Evolutionary conservation across 64 coral and sea anemone genomes (phyloP).

Genomic region (Dendronephthya gigantea): DNA sequence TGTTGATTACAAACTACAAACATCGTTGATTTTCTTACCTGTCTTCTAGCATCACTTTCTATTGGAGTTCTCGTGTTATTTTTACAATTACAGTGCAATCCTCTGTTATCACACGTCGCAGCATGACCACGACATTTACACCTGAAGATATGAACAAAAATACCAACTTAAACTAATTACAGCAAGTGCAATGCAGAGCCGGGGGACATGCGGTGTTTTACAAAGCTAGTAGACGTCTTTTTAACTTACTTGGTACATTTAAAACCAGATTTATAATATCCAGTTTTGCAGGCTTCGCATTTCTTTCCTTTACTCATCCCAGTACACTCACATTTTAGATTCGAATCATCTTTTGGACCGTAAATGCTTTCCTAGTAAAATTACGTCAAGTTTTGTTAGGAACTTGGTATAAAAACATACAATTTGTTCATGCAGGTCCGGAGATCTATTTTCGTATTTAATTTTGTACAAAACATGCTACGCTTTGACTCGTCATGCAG

Average conservation of each 20-base stretch:
- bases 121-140: slow-evolving; percentile 57
- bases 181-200: too few species aligned
- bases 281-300: slow-evolving; percentile 27
- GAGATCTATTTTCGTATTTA: too few species aligned
- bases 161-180: too few species aligned
- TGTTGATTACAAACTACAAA: not conserved
- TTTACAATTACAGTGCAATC: slow-evolving; percentile 16
- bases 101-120: slow-evolving; percentile 13
- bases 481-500: too few species aligned
- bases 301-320: slow-evolving; percentile 22
- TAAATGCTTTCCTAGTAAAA: not conserved
- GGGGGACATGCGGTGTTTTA: too few species aligned
- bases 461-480: too few species aligned
- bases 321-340: slow-evolving; percentile 36
- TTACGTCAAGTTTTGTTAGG: not conserved
- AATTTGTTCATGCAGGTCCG: not conserved
- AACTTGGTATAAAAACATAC: not conserved
- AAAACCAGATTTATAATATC: slow-evolving; percentile 10
- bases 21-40: slow-evolving; percentile 21
- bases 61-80: slow-evolving; percentile 33
- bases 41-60: not conserved
- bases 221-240: too few species aligned
- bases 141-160: not conserved
- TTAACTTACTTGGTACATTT: slow-evolving; percentile 24
- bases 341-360: slow-evolving; percentile 11